phyloP scores from a whole-genome alignment of 1,140 invertebrate species.

The Alviniconcha marisindica region DNA sequence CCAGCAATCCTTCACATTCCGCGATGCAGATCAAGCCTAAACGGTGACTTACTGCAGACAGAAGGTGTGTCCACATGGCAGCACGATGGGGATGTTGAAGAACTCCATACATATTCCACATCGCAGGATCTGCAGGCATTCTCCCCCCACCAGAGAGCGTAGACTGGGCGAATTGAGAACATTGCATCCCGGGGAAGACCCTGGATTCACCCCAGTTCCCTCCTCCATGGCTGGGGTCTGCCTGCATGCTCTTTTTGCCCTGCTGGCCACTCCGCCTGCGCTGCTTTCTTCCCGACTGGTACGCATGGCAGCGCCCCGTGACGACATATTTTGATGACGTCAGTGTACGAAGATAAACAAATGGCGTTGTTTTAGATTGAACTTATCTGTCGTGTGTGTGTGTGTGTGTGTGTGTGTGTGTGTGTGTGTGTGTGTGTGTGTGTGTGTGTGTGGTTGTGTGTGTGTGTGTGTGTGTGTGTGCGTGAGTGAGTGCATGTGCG shows the following conservation, averaged over 20 bases:
- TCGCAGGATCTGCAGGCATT: slow-evolving; percentile 46
- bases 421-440: slow-evolving; percentile 5
- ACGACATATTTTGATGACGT: slow-evolving; percentile 21
- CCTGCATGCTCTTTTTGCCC: slow-evolving; percentile 1
- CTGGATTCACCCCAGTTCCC: slow-evolving; percentile 10
- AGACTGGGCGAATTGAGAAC: slow-evolving; percentile 43
- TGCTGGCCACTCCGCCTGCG: slow-evolving; percentile 25
- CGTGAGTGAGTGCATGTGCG: not conserved
- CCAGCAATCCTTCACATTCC: no score
- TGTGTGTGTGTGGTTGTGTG: slow-evolving; percentile 18
- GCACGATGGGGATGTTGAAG: slow-evolving; percentile 51
- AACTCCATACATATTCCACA: slow-evolving; percentile 53
- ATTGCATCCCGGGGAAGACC: slow-evolving; percentile 11
- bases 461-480: slow-evolving; percentile 30
- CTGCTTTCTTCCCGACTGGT: slow-evolving; percentile 39
- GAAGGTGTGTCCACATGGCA: slow-evolving; percentile 52
- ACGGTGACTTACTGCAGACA: slow-evolving; percentile 48
- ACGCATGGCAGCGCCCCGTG: slow-evolving; percentile 37
- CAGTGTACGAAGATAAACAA: not conserved
- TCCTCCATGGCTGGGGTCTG: slow-evolving; percentile 35
- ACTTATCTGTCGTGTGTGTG: not conserved
- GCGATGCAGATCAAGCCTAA: no score
- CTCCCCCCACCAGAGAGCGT: slow-evolving; percentile 44
- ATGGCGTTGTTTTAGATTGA: not conserved
- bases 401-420: not conserved